Conservation (phyloP, 2,113 vertebrate species). For the Orthonyx spaldingii region DNA sequence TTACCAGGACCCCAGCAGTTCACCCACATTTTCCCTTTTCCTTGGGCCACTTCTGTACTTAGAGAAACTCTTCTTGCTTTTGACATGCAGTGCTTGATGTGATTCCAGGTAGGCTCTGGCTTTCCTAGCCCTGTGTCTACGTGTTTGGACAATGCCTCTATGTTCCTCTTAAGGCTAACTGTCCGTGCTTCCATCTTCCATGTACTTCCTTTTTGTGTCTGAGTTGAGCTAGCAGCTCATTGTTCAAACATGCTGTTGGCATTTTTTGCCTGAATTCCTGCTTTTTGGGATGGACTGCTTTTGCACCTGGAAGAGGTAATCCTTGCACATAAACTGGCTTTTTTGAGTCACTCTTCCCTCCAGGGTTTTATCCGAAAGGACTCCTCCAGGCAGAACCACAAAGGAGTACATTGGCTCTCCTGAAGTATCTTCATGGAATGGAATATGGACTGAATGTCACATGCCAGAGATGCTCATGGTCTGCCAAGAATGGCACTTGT, state of each 20-base stretch:
- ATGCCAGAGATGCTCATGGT: not conserved
- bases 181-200: fast-evolving
- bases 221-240: not conserved
- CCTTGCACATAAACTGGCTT: not conserved
- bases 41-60: not conserved
- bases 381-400: not conserved
- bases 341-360: not conserved
- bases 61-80: not conserved
- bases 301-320: not conserved
- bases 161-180: not conserved
- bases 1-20: not conserved
- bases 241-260: not conserved
- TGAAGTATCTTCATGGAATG: not conserved
- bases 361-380: fast-evolving
- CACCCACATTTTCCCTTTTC: not conserved
- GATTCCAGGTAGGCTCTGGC: not conserved
- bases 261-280: not conserved
- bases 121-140: not conserved
- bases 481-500: not conserved
- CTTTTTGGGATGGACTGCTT: not conserved
- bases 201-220: not conserved
- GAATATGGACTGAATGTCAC: not conserved
- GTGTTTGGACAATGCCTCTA: not conserved
- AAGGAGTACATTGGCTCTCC: not conserved
- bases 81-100: not conserved